phyloP scores from a whole-genome alignment of 2,888 invertebrate genomes.

The Myopa tessellatipennis region DNA sequence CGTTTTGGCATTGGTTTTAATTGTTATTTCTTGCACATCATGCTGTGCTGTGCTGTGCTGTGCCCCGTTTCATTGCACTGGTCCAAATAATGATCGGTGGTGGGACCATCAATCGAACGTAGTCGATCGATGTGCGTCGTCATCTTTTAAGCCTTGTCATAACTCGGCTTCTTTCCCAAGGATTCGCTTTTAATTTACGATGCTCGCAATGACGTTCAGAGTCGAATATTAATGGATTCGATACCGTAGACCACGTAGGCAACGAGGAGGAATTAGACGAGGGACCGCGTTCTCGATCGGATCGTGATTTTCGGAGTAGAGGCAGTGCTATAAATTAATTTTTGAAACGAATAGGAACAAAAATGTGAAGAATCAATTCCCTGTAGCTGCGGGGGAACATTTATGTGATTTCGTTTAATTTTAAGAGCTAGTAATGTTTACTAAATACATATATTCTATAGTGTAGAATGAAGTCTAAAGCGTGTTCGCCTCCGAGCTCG shows the following conservation, averaged over 20 bases:
- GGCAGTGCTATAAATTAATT: constrained; percentile 25
- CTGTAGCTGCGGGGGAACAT: constrained; percentile 32
- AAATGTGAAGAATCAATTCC: constrained; percentile 30
- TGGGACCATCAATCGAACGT: constrained; percentile 15
- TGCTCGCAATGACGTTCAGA: constrained; percentile 26
- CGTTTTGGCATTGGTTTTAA: constrained; percentile 15
- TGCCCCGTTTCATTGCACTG: constrained; percentile 4
- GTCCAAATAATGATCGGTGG: constrained; percentile 22
- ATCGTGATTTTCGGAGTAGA: background rate
- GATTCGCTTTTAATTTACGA: constrained; percentile 35
- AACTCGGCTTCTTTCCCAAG: constrained; percentile 32
- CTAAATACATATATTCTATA: background rate
- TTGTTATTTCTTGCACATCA: constrained; percentile 27
- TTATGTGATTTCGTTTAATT: constrained; percentile 29
- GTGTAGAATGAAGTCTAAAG: background rate
- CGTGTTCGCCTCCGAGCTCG: constrained; percentile 10
- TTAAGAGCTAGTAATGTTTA: background rate
- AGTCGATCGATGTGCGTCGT: constrained; percentile 23
- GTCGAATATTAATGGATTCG: constrained; percentile 28
- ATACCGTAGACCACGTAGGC: background rate
- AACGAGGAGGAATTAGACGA: background rate
- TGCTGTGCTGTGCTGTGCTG: constrained; percentile 33
- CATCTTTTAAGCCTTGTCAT: constrained; percentile 33
- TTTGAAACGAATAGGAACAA: background rate
- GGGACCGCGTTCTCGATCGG: background rate